These are phyloP conservation scores for Hyperoplus lanceolatus DNA, from an alignment of 2,797 vertebrate genomes.

Conservation along the genomic window DNA sequence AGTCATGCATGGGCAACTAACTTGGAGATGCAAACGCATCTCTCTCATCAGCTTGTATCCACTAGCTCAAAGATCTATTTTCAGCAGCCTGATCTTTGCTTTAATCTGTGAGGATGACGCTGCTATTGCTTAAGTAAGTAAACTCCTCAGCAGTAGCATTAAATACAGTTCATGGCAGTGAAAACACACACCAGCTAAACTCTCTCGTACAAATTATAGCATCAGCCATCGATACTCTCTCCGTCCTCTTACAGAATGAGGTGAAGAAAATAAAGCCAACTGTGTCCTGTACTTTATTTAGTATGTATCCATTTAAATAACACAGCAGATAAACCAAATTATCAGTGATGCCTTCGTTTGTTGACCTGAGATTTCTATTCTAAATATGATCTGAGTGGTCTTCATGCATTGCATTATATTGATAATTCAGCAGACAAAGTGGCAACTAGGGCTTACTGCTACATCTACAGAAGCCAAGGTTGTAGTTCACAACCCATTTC, in stretches of 20 bases:
- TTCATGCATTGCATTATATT: too few relatives aligned
- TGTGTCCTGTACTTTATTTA: conserved; percentile 27
- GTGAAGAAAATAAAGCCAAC: conserved; percentile 52
- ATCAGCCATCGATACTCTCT: conserved; percentile 51
- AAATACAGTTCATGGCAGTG: conserved; percentile 57
- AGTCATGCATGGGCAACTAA: conserved; percentile 13
- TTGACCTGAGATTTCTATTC: background rate
- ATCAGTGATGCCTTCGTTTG: conserved; percentile 20
- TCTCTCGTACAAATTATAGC: conserved; percentile 60
- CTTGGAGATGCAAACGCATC: conserved; percentile 37
- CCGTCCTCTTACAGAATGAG: conserved; percentile 50
- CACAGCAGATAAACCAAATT: conserved; percentile 8
- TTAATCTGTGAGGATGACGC: conserved; percentile 42
- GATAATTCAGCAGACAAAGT: too few relatives aligned
- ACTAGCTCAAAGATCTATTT: conserved; percentile 59
- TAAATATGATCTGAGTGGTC: too few relatives aligned
- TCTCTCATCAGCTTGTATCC: conserved; percentile 33
- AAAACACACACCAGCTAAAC: conserved; percentile 54
- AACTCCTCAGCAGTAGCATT: conserved; percentile 43
- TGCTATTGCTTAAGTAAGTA: conserved; percentile 45
- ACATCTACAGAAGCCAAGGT: too few relatives aligned
- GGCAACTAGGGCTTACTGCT: too few relatives aligned
- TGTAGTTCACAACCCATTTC: too few relatives aligned
- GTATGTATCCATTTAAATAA: conserved; percentile 35
- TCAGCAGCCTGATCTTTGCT: conserved; percentile 36